These are phyloP conservation scores for Yponomeuta malinellus DNA, from an alignment of 2,888 invertebrate genomes.

Conservation along the genomic window DNA sequence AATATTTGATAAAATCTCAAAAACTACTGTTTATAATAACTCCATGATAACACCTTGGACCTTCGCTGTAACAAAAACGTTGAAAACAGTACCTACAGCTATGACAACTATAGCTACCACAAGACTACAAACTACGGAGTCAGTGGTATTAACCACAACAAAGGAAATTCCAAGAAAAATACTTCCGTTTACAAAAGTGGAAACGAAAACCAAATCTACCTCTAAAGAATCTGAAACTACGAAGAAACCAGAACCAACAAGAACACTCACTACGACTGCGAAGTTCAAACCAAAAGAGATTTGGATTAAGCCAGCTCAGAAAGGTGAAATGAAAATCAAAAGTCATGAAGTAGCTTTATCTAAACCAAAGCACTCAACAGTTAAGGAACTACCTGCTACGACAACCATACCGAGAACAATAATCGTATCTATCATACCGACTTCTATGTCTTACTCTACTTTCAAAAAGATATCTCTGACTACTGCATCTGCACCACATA, in stretches of 20 bases:
- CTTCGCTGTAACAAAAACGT: not conserved
- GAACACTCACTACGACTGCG: constrained; percentile 42
- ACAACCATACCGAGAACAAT: constrained; percentile 65
- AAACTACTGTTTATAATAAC: not conserved
- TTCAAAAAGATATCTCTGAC: constrained; percentile 64
- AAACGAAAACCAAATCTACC: constrained; percentile 19
- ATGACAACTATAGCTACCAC: constrained; percentile 21
- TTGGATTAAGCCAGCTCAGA: constrained; percentile 68
- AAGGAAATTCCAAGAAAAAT: constrained; percentile 19
- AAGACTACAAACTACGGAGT: constrained; percentile 18
- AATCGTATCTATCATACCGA: constrained; percentile 68
- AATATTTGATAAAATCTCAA: not conserved
- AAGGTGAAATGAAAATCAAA: constrained; percentile 64
- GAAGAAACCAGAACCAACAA: constrained; percentile 42
- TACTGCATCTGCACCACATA: constrained; percentile 40
- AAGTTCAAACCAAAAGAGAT: constrained; percentile 69
- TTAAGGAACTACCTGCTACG: constrained; percentile 41
- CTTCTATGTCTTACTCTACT: constrained; percentile 61
- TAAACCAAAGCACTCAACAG: constrained; percentile 41
- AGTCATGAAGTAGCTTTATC: constrained; percentile 36
- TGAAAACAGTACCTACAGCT: constrained; percentile 6
- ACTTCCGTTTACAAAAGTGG: constrained; percentile 24
- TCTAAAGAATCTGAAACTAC: constrained; percentile 32
- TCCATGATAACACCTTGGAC: constrained; percentile 3
- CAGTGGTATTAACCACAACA: constrained; percentile 20